Evolutionary conservation across 2,113 vertebrate species (phyloP).

Genomic region (Python bivittatus): DNA sequence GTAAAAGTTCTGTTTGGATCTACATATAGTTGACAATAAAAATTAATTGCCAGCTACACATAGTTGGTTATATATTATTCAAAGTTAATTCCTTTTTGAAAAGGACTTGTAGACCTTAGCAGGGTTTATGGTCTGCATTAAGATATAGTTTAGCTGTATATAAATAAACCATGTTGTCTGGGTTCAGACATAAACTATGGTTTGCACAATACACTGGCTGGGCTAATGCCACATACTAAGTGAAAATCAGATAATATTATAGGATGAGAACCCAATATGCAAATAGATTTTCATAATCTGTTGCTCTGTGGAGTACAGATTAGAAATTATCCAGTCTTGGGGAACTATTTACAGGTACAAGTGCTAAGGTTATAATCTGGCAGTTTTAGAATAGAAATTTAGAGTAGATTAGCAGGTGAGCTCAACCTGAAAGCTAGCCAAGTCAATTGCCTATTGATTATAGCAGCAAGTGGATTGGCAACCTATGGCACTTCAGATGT

Average conservation of each 20-base stretch:
- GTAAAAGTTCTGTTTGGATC: not conserved
- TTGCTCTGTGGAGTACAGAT: not conserved
- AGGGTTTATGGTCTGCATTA: not conserved
- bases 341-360: not conserved
- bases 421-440: not conserved
- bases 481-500: not conserved
- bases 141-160: not conserved
- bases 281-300: not conserved
- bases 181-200: not conserved
- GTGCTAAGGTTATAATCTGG: not conserved
- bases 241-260: not conserved
- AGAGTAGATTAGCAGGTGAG: not conserved
- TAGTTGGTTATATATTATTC: not conserved
- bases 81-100: not conserved
- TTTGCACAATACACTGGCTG: not conserved
- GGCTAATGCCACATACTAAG: not conserved
- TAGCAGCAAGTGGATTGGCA: not conserved
- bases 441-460: not conserved
- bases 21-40: not conserved
- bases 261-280: not conserved
- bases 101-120: not conserved
- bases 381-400: rapidly evolving
- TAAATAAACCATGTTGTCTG: not conserved
- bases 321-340: not conserved
- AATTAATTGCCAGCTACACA: not conserved